These are phyloP conservation scores for Pseudopipra pipra DNA, from an alignment of 2,113 vertebrate genomes.

Conservation along the genomic window DNA sequence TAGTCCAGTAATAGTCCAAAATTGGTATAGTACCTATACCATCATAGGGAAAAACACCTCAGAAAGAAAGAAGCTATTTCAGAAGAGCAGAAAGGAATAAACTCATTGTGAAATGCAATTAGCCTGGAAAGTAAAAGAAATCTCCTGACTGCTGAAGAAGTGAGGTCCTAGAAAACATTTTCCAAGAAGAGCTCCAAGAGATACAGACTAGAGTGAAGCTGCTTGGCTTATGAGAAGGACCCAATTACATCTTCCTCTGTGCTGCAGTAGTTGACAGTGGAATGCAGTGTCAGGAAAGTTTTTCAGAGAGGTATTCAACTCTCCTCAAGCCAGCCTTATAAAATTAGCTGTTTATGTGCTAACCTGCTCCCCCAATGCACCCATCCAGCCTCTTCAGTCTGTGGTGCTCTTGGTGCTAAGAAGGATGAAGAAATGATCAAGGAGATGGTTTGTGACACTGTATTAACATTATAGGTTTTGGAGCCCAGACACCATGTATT, in stretches of 20 bases:
- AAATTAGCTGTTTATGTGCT: accelerated
- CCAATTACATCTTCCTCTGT: neutral
- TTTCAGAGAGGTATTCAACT: neutral
- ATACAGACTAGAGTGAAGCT: neutral
- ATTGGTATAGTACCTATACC: neutral
- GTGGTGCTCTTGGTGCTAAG: neutral
- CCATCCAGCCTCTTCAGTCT: neutral
- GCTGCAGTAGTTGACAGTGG: neutral
- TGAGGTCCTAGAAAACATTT: neutral
- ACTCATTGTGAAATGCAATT: neutral
- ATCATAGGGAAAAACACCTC: neutral
- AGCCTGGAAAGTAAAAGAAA: neutral
- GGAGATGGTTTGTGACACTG: neutral
- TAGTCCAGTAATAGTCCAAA: neutral
- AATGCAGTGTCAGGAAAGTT: neutral
- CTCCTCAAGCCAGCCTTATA: neutral
- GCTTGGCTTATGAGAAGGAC: neutral
- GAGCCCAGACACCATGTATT: neutral
- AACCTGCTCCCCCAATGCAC: neutral
- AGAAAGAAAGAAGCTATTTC: neutral
- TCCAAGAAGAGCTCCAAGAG: neutral
- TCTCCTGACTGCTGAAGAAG: neutral
- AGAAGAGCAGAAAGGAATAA: neutral
- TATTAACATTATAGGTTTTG: neutral
- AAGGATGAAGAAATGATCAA: neutral